Evolutionary conservation across 1,140 invertebrate species (phyloP).

Genomic region (Drosophila tsacasi): DNA sequence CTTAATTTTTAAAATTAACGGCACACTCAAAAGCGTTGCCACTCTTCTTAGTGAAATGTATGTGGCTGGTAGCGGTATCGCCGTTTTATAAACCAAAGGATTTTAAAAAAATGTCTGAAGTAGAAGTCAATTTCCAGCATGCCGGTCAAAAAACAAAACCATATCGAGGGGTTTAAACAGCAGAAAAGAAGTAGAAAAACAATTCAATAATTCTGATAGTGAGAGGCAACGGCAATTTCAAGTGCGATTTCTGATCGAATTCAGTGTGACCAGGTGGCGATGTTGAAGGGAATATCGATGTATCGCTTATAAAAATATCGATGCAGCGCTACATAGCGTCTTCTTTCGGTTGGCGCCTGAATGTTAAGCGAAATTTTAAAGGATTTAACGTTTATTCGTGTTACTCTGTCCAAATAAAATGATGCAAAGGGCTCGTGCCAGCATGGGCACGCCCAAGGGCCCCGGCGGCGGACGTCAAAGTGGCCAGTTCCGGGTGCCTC

Average conservation of each 20-base stretch:
- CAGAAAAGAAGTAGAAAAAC: not conserved
- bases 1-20: not conserved
- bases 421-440: conserved; percentile 29
- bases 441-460: conserved; percentile 36
- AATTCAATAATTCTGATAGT: too few relatives aligned
- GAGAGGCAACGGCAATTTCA: not conserved
- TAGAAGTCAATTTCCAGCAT: too few relatives aligned
- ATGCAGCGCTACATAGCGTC: conserved; percentile 23
- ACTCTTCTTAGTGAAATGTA: not conserved
- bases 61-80: not conserved
- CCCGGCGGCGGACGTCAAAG: conserved; percentile 30
- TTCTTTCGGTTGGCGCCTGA: conserved; percentile 32
- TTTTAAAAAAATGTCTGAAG: not conserved
- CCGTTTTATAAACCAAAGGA: not conserved
- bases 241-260: not conserved
- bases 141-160: too few relatives aligned
- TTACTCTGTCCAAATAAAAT: not conserved
- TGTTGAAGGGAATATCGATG: not conserved
- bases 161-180: not conserved
- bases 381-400: conserved; percentile 23
- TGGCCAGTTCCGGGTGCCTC: conserved; percentile 31
- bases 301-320: conserved; percentile 1
- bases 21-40: not conserved
- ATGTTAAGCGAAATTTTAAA: conserved; percentile 12
- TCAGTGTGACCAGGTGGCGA: not conserved